Conservation (phyloP, 2,888 invertebrate species). For the Deroplatys truncata region DNA sequence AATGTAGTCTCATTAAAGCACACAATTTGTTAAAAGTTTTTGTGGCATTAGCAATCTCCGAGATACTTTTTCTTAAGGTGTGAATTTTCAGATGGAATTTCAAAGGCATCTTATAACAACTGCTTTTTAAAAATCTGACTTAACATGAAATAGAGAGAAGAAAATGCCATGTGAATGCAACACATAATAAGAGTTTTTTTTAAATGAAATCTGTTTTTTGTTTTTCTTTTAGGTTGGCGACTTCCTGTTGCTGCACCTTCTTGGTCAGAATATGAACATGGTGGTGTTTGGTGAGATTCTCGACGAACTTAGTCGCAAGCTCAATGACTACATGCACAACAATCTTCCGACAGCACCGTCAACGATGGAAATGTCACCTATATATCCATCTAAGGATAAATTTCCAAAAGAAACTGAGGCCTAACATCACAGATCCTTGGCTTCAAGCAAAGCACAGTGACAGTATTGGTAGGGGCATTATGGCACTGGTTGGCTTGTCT, state of each 20-base stretch:
- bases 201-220: no score
- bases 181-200: no score
- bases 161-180: no score
- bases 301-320: slow-evolving; percentile 64
- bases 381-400: slow-evolving; percentile 71
- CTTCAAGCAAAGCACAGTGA: neutral
- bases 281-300: slow-evolving; percentile 75
- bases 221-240: slow-evolving; percentile 66
- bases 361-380: slow-evolving; percentile 80
- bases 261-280: slow-evolving; percentile 83
- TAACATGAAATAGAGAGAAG: no score
- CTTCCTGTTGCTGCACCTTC: slow-evolving; percentile 74
- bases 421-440: slow-evolving; percentile 46
- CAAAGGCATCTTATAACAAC: no score
- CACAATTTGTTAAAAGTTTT: no score
- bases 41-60: no score
- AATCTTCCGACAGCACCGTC: slow-evolving; percentile 80
- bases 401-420: slow-evolving; percentile 81
- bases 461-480: neutral
- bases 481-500: neutral
- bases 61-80: no score
- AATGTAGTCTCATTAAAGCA: no score
- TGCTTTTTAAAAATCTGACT: no score
- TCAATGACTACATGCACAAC: slow-evolving; percentile 50
- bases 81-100: no score